Conservation (phyloP, 1,140 invertebrate species). For the Temnothorax curvispinosus region DNA sequence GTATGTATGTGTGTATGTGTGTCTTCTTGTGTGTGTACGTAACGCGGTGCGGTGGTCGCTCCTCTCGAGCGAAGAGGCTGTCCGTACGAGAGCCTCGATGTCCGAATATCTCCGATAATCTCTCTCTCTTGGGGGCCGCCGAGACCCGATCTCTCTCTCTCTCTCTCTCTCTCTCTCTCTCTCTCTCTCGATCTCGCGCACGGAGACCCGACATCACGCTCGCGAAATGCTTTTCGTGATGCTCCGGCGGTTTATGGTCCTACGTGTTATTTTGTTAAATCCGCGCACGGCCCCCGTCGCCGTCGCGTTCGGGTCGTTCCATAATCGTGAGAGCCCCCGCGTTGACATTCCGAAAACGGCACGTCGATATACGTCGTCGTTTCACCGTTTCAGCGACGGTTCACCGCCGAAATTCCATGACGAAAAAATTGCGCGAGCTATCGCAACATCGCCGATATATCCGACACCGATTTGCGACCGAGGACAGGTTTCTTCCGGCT, state of each 20-base stretch:
- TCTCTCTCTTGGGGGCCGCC: background rate
- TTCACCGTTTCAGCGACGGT: background rate
- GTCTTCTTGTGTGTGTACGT: background rate
- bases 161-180: background rate
- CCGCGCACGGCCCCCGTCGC: too few relatives aligned
- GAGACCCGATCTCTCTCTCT: background rate
- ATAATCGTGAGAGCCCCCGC: background rate
- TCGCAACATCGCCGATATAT: background rate
- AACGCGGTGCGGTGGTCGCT: background rate
- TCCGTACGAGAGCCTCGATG: constrained; percentile 35
- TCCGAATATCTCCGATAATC: constrained; percentile 54
- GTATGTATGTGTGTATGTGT: too few relatives aligned
- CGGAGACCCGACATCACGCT: constrained; percentile 53
- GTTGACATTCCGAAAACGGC: constrained; percentile 38
- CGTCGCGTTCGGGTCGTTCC: background rate
- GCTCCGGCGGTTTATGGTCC: constrained; percentile 2
- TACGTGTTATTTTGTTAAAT: constrained; percentile 33
- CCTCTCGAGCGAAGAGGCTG: constrained; percentile 55
- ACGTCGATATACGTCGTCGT: constrained; percentile 49
- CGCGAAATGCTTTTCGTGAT: constrained; percentile 6
- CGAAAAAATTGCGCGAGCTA: background rate
- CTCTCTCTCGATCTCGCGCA: background rate
- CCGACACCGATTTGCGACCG: background rate
- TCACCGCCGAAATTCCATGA: background rate
- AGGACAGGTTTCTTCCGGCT: background rate